Conservation (phyloP, 2,113 vertebrate genomes). For the Globicephala melas region DNA sequence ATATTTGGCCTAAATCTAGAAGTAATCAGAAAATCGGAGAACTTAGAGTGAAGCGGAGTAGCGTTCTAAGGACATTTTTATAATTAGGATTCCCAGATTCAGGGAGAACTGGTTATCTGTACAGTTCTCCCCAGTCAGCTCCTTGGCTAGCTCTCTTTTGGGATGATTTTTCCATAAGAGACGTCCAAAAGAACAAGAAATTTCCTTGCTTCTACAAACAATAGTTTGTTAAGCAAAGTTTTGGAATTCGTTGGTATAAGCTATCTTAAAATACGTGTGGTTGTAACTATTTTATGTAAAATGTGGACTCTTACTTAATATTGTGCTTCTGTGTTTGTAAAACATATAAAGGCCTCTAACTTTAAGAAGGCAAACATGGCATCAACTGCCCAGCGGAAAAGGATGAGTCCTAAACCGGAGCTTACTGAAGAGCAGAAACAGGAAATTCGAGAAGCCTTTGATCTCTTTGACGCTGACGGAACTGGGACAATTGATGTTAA, state of each 20-base stretch:
- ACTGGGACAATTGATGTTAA: slow-evolving; percentile 91
- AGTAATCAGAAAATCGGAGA: neutral
- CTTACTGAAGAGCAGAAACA: slow-evolving; percentile 91
- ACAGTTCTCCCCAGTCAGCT: neutral
- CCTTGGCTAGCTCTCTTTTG: neutral
- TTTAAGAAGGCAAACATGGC: slow-evolving; percentile 86
- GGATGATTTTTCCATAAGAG: neutral
- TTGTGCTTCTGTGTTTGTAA: slow-evolving; percentile 41
- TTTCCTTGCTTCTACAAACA: neutral
- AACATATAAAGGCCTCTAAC: slow-evolving; percentile 61
- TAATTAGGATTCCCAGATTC: neutral
- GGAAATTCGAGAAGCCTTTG: slow-evolving; percentile 94
- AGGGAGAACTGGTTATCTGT: neutral
- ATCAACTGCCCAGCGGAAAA: slow-evolving; percentile 86
- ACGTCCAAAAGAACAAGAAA: neutral
- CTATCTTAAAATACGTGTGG: neutral
- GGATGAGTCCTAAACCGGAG: slow-evolving; percentile 86
- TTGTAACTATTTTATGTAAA: neutral
- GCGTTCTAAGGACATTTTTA: neutral
- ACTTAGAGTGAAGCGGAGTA: neutral
- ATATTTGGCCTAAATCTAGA: neutral
- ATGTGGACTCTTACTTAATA: neutral
- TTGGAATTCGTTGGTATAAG: neutral
- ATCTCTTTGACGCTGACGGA: slow-evolving; percentile 92
- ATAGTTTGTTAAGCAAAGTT: neutral